These are phyloP conservation scores for Psephotus haematonotus DNA, from an alignment of 2,113 vertebrate species.

Conservation along the genomic window DNA sequence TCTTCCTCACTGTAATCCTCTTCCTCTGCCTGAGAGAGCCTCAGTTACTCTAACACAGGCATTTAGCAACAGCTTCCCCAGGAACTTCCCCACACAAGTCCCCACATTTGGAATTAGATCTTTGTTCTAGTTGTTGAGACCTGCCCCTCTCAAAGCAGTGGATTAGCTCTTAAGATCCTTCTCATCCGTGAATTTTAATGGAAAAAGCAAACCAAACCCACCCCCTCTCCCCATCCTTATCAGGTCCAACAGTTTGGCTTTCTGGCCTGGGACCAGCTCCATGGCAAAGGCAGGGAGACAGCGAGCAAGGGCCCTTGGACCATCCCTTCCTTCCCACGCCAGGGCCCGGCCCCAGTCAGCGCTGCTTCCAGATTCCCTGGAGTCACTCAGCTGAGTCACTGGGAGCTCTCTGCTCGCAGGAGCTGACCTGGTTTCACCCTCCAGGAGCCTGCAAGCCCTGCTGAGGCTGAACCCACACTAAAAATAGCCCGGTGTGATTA, in stretches of 20 bases:
- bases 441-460: slow-evolving; percentile 34
- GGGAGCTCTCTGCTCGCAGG: not conserved
- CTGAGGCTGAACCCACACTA: slow-evolving; percentile 18
- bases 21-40: slow-evolving; percentile 78
- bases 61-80: not conserved
- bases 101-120: not conserved
- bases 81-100: not conserved
- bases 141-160: not conserved
- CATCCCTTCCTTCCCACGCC: not conserved
- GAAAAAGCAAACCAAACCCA: not conserved
- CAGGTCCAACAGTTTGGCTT: not conserved
- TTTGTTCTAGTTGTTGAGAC: not conserved
- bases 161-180: not conserved
- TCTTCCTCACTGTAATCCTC: slow-evolving; percentile 88
- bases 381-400: slow-evolving; percentile 43
- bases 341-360: not conserved
- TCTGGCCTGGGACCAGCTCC: not conserved
- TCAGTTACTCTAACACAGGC: not conserved
- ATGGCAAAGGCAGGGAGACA: not conserved
- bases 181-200: accelerated
- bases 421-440: slow-evolving; percentile 51
- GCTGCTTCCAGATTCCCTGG: slow-evolving; percentile 7
- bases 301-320: not conserved
- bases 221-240: not conserved
- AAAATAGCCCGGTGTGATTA: slow-evolving; percentile 62